These are phyloP conservation scores for Cantharis flavilabris DNA, from an alignment of 2,888 invertebrate genomes.

Conservation along the genomic window DNA sequence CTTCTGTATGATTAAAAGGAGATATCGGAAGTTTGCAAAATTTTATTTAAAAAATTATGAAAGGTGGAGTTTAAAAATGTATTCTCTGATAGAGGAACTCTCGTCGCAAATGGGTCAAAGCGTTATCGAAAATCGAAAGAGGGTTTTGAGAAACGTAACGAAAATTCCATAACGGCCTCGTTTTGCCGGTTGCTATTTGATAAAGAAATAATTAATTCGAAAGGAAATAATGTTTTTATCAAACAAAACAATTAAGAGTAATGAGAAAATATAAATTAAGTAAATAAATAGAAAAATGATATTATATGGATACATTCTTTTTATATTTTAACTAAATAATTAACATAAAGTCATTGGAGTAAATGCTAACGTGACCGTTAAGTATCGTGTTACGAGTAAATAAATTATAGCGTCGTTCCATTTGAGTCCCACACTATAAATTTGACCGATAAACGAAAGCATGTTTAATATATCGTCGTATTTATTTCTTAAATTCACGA, in stretches of 20 bases:
- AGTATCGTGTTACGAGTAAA: slow-evolving; percentile 49
- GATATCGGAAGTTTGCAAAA: background rate
- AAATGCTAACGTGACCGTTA: slow-evolving; percentile 50
- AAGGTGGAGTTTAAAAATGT: background rate
- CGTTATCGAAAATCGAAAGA: background rate
- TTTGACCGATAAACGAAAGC: slow-evolving; percentile 51
- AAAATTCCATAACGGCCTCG: background rate
- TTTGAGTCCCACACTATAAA: slow-evolving; percentile 50
- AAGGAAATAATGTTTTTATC: background rate
- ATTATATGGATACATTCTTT: background rate
- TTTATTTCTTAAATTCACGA: slow-evolving; percentile 49
- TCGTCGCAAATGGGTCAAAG: background rate
- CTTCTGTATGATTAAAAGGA: no score
- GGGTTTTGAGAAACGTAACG: background rate
- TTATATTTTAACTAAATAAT: slow-evolving; percentile 39
- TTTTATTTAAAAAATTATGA: background rate
- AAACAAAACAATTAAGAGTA: background rate
- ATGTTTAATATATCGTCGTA: slow-evolving; percentile 46
- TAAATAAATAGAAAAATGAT: background rate
- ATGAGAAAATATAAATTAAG: background rate
- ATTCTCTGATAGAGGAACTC: background rate
- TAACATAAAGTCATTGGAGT: slow-evolving; percentile 42
- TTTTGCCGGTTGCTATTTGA: background rate
- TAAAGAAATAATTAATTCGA: background rate
- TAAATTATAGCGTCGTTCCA: slow-evolving; percentile 50